Evolutionary conservation across 2,113 vertebrate genomes (phyloP).

Genomic region (Actenoides lindsayi): DNA sequence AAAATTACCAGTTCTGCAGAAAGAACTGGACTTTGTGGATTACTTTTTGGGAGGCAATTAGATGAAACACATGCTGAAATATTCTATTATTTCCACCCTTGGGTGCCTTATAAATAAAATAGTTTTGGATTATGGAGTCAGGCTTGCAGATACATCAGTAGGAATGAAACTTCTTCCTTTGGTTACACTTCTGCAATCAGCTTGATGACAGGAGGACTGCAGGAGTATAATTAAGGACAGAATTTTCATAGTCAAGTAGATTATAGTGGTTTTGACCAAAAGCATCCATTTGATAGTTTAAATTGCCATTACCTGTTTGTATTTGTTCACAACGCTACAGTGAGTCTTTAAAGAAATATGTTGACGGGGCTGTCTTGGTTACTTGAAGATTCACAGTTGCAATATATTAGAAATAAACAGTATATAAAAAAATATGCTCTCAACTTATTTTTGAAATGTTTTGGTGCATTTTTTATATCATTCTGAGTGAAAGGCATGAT

Average conservation of each 20-base stretch:
- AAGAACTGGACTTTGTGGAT: neutral
- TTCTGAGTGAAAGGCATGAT: neutral
- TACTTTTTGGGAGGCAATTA: neutral
- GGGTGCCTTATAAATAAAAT: neutral
- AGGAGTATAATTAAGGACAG: neutral
- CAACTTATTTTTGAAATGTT: neutral
- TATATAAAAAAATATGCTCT: neutral
- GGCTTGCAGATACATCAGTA: neutral
- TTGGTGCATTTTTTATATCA: neutral
- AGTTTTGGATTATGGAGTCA: neutral
- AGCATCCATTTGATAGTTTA: neutral
- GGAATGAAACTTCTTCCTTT: neutral
- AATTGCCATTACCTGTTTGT: neutral
- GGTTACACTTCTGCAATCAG: neutral
- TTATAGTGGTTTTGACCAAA: neutral
- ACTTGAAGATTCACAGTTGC: neutral
- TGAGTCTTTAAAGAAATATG: neutral
- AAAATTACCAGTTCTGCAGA: neutral
- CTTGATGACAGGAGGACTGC: neutral
- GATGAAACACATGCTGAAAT: neutral
- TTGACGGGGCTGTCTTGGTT: neutral
- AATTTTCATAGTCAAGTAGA: neutral
- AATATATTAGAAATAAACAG: neutral
- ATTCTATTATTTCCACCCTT: neutral
- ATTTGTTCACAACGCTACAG: neutral